Evolutionary conservation across 2,113 vertebrate species (phyloP), one percentile per base, ranked within the genome.

Genomic region (Willisornis vidua): DNA sequence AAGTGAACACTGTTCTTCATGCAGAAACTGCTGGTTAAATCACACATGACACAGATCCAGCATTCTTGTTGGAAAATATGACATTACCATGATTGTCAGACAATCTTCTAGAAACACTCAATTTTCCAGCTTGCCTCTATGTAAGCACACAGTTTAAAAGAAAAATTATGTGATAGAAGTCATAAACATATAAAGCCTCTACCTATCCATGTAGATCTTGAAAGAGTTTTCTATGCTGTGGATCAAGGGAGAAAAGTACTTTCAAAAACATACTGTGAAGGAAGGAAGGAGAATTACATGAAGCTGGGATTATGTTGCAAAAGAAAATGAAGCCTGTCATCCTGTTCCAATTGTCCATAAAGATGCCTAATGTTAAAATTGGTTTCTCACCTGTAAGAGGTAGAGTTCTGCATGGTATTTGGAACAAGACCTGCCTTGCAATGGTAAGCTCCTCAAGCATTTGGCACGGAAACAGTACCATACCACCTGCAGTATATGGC

Each of bases 1-100:
- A 93, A 92, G 87, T 82, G 92, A 93, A 96, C 57, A 92, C 96
- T 93, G 87, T 94, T 97, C 92, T 92, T 84, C 89, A 95, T 45
- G 12, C 65, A 94, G 94, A 91, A 97, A 92, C 65, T 90, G 59
- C 74, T 95, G 71, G 79, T 95, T 96, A 95, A 96, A 86, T 88
- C 86, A 95, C 76, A 95, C 58, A 84, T 15, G 6, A 90, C 84
- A 95, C 16, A 91, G 72, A 92, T 95, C 77, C 91, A 85, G 72
- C 96, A 93, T 80, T 92, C 81, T 80, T 88, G 43, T 48, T 95
- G 93, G 91, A 96, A 97, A 97, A 89, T 82, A 93, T 74, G 91
- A 94, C 92, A 95, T 95, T 95, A 67, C 72, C 68, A 89, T 93
- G 81, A 95, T 95, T 95, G 94, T 96, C 87, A 95, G 67, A 49